These are phyloP conservation scores for Drosophila orosa DNA, from an alignment of 1,140 invertebrate species.

Conservation along the genomic window DNA sequence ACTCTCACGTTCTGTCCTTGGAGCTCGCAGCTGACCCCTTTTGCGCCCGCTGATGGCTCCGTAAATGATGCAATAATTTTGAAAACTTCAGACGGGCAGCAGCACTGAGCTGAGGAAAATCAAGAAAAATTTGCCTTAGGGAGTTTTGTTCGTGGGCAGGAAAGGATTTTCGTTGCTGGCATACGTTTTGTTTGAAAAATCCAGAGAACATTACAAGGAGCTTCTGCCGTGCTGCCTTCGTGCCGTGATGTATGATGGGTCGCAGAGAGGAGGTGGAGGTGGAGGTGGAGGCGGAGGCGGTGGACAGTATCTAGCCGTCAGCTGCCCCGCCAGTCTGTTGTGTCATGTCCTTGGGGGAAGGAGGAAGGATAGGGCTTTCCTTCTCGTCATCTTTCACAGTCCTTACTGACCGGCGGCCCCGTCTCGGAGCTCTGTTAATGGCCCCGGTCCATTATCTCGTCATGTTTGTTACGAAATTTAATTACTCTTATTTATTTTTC, in stretches of 20 bases:
- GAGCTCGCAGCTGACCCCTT: slow-evolving; percentile 15
- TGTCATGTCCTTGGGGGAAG: background rate
- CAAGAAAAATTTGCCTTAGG: slow-evolving; percentile 67
- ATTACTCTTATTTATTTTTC: slow-evolving; percentile 84
- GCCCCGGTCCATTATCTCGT: slow-evolving; percentile 84
- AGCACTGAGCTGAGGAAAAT: slow-evolving; percentile 35
- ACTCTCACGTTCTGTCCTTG: slow-evolving; percentile 35
- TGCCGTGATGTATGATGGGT: slow-evolving; percentile 48
- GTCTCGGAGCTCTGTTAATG: slow-evolving; percentile 71
- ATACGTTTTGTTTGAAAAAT: slow-evolving; percentile 59
- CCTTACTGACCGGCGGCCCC: slow-evolving; percentile 49
- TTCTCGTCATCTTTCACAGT: slow-evolving; percentile 69
- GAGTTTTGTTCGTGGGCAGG: slow-evolving; percentile 43
- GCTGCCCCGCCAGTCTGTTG: slow-evolving; percentile 16
- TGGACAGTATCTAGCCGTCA: slow-evolving; percentile 19
- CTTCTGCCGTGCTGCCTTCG: slow-evolving; percentile 21
- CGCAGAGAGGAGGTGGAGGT: slow-evolving; percentile 1
- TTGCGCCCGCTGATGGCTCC: slow-evolving; percentile 30
- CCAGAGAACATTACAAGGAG: slow-evolving; percentile 49
- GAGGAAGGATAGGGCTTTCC: slow-evolving; percentile 20
- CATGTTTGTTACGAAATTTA: slow-evolving; percentile 84
- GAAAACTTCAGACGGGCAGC: slow-evolving; percentile 47
- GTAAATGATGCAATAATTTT: slow-evolving; percentile 68
- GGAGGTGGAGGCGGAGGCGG: slow-evolving; percentile 4
- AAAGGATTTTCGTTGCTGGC: slow-evolving; percentile 52